Evolutionary conservation across 2,888 invertebrate species (phyloP).

Genomic region (Danaus chrysippus): DNA sequence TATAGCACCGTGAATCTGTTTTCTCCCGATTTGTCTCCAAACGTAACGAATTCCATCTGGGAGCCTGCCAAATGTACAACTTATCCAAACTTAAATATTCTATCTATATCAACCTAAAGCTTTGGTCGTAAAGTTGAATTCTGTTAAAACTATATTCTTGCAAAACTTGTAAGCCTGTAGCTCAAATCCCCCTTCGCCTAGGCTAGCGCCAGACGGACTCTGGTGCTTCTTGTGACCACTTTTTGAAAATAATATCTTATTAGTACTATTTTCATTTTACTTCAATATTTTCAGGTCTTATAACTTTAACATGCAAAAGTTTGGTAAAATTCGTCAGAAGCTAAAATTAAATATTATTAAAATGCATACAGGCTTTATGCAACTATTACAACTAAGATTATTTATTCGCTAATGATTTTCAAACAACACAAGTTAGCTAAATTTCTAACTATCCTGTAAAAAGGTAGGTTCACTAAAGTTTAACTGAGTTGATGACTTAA

Average conservation of each 20-base stretch:
- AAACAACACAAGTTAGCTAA: too few species aligned
- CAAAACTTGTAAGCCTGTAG: constrained; percentile 51
- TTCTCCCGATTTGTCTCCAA: constrained; percentile 75
- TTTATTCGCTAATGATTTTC: too few species aligned
- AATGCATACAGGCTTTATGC: too few species aligned
- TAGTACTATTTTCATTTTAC: constrained; percentile 47
- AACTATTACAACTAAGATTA: too few species aligned
- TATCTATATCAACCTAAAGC: constrained; percentile 29
- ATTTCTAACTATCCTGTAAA: constrained; percentile 52
- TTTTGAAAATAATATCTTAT: constrained; percentile 73
- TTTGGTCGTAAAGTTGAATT: constrained; percentile 35
- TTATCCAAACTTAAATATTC: constrained; percentile 40
- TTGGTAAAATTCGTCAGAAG: too few species aligned
- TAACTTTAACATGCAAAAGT: too few species aligned
- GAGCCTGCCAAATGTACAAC: constrained; percentile 70
- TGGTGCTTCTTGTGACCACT: constrained; percentile 61
- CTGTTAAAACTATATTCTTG: constrained; percentile 17
- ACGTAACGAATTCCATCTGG: constrained; percentile 71
- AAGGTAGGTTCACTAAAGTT: constrained; percentile 74
- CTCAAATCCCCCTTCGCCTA: constrained; percentile 62
- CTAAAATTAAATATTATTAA: too few species aligned
- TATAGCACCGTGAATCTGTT: constrained; percentile 72
- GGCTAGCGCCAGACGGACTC: constrained; percentile 49
- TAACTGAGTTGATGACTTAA: constrained; percentile 60
- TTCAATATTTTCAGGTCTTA: too few species aligned